Evolutionary conservation across 2,797 vertebrate genomes (phyloP).

Genomic region (Buceros bicornis): DNA sequence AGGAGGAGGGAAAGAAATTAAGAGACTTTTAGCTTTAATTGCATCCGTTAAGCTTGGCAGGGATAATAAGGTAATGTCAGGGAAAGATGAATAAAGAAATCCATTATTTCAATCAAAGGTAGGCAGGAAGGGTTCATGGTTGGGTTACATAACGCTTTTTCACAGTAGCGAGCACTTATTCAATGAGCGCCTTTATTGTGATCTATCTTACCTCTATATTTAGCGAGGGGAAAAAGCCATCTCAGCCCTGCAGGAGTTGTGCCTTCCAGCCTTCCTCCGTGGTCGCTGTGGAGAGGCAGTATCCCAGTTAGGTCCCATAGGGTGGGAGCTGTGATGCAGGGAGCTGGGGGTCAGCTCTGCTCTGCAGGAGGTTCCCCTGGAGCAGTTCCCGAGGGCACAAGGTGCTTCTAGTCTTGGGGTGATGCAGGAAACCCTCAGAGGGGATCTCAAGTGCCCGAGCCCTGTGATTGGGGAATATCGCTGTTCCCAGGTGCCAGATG

Average conservation of each 20-base stretch:
- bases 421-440: background rate
- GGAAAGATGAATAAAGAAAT: conserved; percentile 32
- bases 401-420: background rate
- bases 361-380: background rate
- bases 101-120: background rate
- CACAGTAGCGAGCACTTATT: background rate
- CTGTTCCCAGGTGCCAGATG: background rate
- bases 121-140: background rate
- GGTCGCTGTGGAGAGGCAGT: rapidly evolving
- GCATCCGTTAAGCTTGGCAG: conserved; percentile 67
- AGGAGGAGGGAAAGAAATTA: background rate
- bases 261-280: rapidly evolving
- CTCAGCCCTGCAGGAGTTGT: background rate
- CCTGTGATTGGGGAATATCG: rapidly evolving
- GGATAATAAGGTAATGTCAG: conserved; percentile 50
- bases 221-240: background rate
- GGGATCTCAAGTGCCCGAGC: background rate
- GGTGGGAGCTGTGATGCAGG: background rate
- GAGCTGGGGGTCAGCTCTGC: background rate
- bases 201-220: rapidly evolving
- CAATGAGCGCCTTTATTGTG: background rate
- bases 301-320: rapidly evolving
- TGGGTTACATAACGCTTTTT: background rate
- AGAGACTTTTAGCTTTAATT: conserved; percentile 66
- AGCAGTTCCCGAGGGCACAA: background rate